phyloP scores from a whole-genome alignment of 2,797 vertebrate species.

The Sebastiscus tertius region DNA sequence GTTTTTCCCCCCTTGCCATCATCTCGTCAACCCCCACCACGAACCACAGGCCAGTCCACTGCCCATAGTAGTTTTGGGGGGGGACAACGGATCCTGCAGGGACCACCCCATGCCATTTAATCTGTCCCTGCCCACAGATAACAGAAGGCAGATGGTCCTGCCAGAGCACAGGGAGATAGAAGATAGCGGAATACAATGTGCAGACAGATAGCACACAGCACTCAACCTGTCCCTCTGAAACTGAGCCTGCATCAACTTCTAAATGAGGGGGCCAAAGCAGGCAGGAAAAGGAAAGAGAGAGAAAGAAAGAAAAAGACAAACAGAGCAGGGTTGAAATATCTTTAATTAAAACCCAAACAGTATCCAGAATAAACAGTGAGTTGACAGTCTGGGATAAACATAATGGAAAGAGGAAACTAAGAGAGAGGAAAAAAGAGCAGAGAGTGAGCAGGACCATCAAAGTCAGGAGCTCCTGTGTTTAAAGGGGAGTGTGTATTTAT shows the following conservation, averaged over 20 bases:
- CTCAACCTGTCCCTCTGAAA: constrained; percentile 65
- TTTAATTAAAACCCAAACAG: constrained; percentile 60
- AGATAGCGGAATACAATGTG: constrained; percentile 62
- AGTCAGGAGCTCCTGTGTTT: constrained; percentile 67
- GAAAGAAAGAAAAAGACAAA: constrained; percentile 3
- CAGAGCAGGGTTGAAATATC: constrained; percentile 16
- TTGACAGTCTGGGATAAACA: constrained; percentile 54
- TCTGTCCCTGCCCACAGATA: constrained; percentile 77
- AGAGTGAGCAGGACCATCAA: constrained; percentile 57
- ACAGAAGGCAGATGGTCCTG: constrained; percentile 80
- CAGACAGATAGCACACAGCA: constrained; percentile 52
- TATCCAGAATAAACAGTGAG: constrained; percentile 42
- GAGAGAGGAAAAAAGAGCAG: constrained; percentile 1
- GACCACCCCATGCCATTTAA: constrained; percentile 80
- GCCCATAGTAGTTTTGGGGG: constrained; percentile 44
- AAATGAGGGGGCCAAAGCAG: constrained; percentile 32
- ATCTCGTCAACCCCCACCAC: constrained; percentile 35
- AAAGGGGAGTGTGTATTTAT: constrained; percentile 74
- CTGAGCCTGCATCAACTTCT: constrained; percentile 59
- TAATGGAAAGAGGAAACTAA: constrained; percentile 53
- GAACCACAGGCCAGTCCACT: constrained; percentile 50
- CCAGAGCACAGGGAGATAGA: constrained; percentile 61
- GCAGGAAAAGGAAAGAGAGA: constrained; percentile 8
- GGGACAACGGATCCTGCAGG: constrained; percentile 63
- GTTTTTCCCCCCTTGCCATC: constrained; percentile 28